Percentiles rank a stretch among this genome's conserved stretches.
These are phyloP conservation scores for Malurus melanocephalus DNA, from an alignment of 2,113 vertebrate species.

Conservation along the genomic window DNA sequence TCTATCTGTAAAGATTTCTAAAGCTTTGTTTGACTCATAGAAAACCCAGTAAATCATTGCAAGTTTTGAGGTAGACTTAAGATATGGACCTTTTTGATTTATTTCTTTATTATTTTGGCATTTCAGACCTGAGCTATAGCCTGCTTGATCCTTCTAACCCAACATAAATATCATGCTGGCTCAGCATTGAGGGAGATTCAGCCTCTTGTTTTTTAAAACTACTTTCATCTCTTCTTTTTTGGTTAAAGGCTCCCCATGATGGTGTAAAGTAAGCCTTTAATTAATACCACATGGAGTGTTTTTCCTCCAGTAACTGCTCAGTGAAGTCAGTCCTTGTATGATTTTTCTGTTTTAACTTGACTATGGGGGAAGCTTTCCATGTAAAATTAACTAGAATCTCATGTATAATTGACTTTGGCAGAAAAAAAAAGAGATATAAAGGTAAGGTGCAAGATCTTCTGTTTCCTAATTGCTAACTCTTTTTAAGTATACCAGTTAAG, in stretches of 20 bases:
- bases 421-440: background rate
- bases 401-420: constrained; percentile 31
- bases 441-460: constrained; percentile 2
- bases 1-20: background rate
- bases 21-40: background rate
- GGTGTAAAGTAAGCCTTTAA: constrained; percentile 33
- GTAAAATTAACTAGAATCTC: constrained; percentile 12
- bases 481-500: background rate
- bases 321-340: background rate
- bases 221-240: constrained; percentile 33
- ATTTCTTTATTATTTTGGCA: constrained; percentile 48
- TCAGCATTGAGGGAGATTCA: background rate
- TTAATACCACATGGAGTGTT: constrained; percentile 47
- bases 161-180: constrained; percentile 9
- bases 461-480: background rate
- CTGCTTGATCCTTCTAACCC: constrained; percentile 24
- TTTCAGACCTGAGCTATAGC: constrained; percentile 28
- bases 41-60: background rate
- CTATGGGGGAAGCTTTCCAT: background rate
- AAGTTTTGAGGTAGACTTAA: constrained; percentile 21
- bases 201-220: background rate
- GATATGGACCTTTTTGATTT: constrained; percentile 1
- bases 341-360: constrained; percentile 42
- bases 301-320: background rate
- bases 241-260: constrained; percentile 12